phyloP scores from a whole-genome alignment of 1,140 invertebrate species.

The Drosophila sproati region DNA sequence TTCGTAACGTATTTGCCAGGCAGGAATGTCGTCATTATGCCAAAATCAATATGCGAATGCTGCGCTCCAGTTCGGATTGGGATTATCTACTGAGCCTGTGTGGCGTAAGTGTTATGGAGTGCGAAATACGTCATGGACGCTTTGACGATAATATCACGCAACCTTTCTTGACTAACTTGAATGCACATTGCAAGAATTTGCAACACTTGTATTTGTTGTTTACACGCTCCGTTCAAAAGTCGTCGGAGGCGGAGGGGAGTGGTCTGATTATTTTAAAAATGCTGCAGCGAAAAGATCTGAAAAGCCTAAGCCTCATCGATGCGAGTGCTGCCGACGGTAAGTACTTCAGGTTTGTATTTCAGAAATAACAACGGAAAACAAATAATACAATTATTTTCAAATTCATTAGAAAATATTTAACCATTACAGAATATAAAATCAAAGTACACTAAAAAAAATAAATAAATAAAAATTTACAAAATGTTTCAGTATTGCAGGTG shows the following conservation, averaged over 20 bases:
- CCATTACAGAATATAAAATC: too few species aligned
- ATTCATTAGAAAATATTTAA: too few species aligned
- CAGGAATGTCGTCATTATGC: slow-evolving; percentile 24
- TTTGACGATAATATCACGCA: slow-evolving; percentile 56
- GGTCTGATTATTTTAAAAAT: slow-evolving; percentile 39
- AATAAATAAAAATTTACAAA: background rate
- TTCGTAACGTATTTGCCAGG: slow-evolving; percentile 35
- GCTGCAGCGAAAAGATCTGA: slow-evolving; percentile 37
- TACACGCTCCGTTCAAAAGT: slow-evolving; percentile 40
- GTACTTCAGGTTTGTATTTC: background rate
- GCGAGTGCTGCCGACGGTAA: slow-evolving; percentile 48
- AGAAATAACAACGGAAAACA: too few species aligned
- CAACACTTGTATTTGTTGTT: slow-evolving; percentile 54
- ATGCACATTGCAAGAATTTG: slow-evolving; percentile 47
- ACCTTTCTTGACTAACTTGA: slow-evolving; percentile 48
- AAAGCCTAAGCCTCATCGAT: slow-evolving; percentile 60
- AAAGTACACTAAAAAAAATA: background rate
- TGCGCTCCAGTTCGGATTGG: slow-evolving; percentile 52
- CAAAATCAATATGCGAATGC: slow-evolving; percentile 56
- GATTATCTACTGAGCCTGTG: slow-evolving; percentile 50
- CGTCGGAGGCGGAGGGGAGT: slow-evolving; percentile 3
- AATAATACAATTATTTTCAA: too few species aligned
- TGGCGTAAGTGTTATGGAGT: slow-evolving; percentile 50
- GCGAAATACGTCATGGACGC: slow-evolving; percentile 56
- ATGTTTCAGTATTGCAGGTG: slow-evolving; percentile 47